A percentile compares a stretch with the other conserved stretches of the same genome.
phyloP scores from a whole-genome alignment of 2,797 vertebrate species.

The Eleutherodactylus coqui region DNA sequence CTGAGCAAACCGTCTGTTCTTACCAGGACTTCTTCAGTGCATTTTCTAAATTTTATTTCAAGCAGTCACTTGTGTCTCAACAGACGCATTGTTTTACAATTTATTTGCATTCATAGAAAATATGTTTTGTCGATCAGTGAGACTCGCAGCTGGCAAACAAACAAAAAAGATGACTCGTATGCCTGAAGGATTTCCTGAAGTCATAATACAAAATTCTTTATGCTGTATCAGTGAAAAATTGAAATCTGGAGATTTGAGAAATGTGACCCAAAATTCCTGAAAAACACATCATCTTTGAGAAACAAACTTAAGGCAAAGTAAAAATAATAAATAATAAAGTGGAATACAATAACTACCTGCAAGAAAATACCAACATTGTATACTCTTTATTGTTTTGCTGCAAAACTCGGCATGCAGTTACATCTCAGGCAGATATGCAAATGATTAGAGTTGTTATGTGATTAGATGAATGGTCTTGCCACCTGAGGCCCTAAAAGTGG shows the following conservation, averaged over 20 bases:
- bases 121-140: conserved; percentile 21
- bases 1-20: not conserved
- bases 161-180: conserved; percentile 43
- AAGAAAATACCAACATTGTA: not conserved
- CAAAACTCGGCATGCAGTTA: no score
- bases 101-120: conserved; percentile 51
- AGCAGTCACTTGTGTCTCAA: conserved; percentile 14
- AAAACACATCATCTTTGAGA: not conserved
- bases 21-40: not conserved
- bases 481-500: no score
- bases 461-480: no score
- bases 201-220: conserved; percentile 42
- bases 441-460: no score
- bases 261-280: not conserved
- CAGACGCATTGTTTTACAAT: conserved; percentile 32
- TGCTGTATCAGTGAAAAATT: conserved; percentile 16
- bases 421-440: no score
- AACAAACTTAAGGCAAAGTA: not conserved
- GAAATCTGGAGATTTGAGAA: not conserved
- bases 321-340: not conserved
- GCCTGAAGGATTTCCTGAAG: conserved; percentile 42
- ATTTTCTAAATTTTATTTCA: conserved; percentile 8
- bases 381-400: no score
- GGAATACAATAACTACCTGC: not conserved
- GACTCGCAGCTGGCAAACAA: conserved; percentile 44